A percentile compares a stretch with the other conserved stretches of the same genome.
phyloP scores from a whole-genome alignment of 1,140 invertebrate species.

The Papilio glaucus region DNA sequence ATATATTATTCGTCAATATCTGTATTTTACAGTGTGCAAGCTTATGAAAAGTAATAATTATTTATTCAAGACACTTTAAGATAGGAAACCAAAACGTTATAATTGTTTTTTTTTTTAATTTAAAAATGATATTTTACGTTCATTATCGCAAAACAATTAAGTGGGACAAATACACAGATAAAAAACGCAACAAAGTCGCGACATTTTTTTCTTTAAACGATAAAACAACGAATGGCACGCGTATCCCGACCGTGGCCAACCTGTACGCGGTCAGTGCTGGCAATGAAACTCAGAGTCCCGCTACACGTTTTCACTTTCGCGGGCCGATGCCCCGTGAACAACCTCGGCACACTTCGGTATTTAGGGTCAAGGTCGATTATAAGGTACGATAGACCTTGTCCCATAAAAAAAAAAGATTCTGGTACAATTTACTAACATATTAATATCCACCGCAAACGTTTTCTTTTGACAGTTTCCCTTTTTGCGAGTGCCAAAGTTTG shows the following conservation, averaged over 20 bases:
- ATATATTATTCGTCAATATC: no score
- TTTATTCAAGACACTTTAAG: no score
- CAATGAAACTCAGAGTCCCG: slow-evolving; percentile 23
- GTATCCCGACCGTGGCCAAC: not conserved
- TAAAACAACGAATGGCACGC: no score
- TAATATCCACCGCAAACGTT: not conserved
- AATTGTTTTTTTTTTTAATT: no score
- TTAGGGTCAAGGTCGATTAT: slow-evolving; percentile 51
- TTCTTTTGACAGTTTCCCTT: not conserved
- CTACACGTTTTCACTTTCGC: slow-evolving; percentile 58
- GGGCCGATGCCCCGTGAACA: slow-evolving; percentile 46
- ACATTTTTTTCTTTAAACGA: no score
- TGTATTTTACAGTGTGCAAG: no score
- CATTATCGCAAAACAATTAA: no score
- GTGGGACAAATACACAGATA: no score
- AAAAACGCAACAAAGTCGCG: no score
- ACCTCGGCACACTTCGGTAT: slow-evolving; percentile 52
- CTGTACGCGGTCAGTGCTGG: slow-evolving; percentile 5
- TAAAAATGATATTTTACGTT: no score
- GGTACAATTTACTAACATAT: not conserved
- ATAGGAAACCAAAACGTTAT: no score
- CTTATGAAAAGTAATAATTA: no score
- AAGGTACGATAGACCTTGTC: not conserved
- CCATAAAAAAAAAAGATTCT: not conserved
- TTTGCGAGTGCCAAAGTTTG: not conserved